A percentile compares a stretch with the other conserved stretches of the same genome.
These are phyloP conservation scores for Agrotis clavis DNA, from an alignment of 2,888 invertebrate genomes.

Conservation along the genomic window DNA sequence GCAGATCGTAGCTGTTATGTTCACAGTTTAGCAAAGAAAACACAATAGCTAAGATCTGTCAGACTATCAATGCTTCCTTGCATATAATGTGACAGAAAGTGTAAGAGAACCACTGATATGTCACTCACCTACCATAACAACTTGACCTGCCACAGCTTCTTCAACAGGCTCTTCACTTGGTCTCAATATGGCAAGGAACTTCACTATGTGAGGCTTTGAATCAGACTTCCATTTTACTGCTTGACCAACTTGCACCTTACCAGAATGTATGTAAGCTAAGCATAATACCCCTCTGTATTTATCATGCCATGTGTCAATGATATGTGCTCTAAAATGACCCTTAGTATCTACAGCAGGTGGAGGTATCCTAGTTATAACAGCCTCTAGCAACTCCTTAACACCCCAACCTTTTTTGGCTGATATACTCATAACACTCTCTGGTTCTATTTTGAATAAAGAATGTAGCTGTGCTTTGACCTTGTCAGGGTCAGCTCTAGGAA, in stretches of 20 bases:
- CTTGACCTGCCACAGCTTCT: constrained; percentile 96
- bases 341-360: constrained; percentile 92
- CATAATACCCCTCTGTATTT: constrained; percentile 96
- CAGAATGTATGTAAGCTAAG: constrained; percentile 95
- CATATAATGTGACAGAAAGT: too few species aligned
- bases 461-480: constrained; percentile 95
- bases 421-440: constrained; percentile 94
- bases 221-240: constrained; percentile 94
- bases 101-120: background rate
- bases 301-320: constrained; percentile 99
- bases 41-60: too few species aligned
- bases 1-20: background rate
- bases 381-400: constrained; percentile 94
- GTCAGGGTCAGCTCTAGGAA: constrained; percentile 97
- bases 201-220: constrained; percentile 94
- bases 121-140: constrained; percentile 94
- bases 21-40: background rate
- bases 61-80: too few species aligned
- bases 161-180: constrained; percentile 94
- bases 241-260: constrained; percentile 94
- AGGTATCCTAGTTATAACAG: constrained; percentile 95
- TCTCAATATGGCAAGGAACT: constrained; percentile 94
- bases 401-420: constrained; percentile 98
- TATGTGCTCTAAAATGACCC: constrained; percentile 94
- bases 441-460: constrained; percentile 95